phyloP scores from a whole-genome alignment of 2,888 invertebrate genomes.

The Oligia strigilis region DNA sequence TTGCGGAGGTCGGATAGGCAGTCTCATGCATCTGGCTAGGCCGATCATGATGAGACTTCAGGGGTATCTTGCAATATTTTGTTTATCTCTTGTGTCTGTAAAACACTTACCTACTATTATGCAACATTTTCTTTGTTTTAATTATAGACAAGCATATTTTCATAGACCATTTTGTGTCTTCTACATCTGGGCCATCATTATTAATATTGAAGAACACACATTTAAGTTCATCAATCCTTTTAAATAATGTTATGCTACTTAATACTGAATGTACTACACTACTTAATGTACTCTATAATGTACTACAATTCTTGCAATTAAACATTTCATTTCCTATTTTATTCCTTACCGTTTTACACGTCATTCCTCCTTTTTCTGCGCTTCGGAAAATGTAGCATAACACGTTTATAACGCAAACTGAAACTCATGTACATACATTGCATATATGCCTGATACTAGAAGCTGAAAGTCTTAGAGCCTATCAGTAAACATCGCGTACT shows the following conservation, averaged over 20 bases:
- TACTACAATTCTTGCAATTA: too few relatives aligned
- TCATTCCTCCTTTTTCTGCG: not conserved
- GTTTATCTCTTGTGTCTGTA: not conserved
- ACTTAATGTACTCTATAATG: too few relatives aligned
- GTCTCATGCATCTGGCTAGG: too few relatives aligned
- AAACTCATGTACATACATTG: conserved; percentile 12
- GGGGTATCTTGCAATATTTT: not conserved
- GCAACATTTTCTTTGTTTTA: not conserved
- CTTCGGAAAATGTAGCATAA: not conserved
- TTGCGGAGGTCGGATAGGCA: too few relatives aligned
- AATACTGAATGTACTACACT: too few relatives aligned
- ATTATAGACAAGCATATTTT: not conserved
- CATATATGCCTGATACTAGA: conserved; percentile 41
- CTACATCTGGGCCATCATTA: not conserved
- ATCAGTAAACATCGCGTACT: conserved; percentile 66
- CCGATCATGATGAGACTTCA: too few relatives aligned
- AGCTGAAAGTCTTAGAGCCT: conserved; percentile 60
- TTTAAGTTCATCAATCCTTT: not conserved
- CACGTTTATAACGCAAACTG: not conserved
- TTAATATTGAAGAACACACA: not conserved
- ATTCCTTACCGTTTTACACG: not conserved
- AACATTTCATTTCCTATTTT: too few relatives aligned
- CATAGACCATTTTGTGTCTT: not conserved
- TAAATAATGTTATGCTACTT: not conserved
- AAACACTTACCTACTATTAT: not conserved